Conservation (phyloP, 2,797 vertebrate species). For the Garrulus glandarius region DNA sequence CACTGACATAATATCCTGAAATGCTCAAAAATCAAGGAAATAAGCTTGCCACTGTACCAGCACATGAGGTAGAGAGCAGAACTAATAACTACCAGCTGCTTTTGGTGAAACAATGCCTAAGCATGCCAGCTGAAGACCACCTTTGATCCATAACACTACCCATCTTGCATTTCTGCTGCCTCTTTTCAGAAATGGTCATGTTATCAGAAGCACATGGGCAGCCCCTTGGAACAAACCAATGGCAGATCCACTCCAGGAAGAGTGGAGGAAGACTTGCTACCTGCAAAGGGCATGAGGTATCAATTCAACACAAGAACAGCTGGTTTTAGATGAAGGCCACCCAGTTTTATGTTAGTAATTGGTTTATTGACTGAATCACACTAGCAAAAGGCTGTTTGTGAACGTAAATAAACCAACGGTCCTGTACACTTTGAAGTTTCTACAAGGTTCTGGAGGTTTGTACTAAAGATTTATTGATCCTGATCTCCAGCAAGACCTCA, state of each 20-base stretch:
- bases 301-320: background rate
- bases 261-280: background rate
- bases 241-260: background rate
- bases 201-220: background rate
- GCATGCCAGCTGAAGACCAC: background rate
- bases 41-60: background rate
- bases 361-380: background rate
- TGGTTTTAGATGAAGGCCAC: background rate
- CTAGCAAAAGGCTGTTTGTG: background rate
- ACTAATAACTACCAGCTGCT: background rate
- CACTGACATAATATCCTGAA: background rate
- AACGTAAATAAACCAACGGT: background rate
- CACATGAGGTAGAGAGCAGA: background rate
- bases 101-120: background rate
- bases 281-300: background rate
- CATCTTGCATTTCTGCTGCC: background rate
- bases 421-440: background rate
- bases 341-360: background rate
- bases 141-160: background rate
- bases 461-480: background rate
- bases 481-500: background rate
- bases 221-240: background rate
- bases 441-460: background rate
- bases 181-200: background rate
- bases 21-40: background rate